These are phyloP conservation scores for Baronia brevicornis DNA, from an alignment of 2,888 invertebrate species.

Conservation along the genomic window DNA sequence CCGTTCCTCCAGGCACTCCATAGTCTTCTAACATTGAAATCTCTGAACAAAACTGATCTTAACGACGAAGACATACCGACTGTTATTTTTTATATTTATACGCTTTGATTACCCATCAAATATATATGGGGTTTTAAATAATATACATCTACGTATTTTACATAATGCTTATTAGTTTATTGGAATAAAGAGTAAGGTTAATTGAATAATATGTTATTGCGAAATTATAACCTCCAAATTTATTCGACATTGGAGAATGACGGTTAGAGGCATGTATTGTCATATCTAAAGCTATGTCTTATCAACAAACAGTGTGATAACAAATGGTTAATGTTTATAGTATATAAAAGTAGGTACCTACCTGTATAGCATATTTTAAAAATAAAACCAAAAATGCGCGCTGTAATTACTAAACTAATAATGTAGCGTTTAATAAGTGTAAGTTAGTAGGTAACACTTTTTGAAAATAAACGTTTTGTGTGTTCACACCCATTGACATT, in stretches of 20 bases:
- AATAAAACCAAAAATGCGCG: no score
- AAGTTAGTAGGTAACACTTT: no score
- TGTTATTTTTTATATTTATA: background rate
- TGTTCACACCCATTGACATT: constrained; percentile 12
- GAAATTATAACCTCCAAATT: constrained; percentile 51
- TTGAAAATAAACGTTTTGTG: constrained; percentile 18
- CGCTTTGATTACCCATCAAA: constrained; percentile 2
- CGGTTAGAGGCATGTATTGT: constrained; percentile 19
- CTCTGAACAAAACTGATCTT: constrained; percentile 35
- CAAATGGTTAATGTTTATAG: no score
- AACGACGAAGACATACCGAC: constrained; percentile 13
- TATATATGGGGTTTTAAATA: background rate
- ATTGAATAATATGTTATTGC: constrained; percentile 31
- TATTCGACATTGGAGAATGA: constrained; percentile 16
- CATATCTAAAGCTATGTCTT: no score
- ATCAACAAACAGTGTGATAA: no score
- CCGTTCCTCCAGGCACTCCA: constrained; percentile 54
- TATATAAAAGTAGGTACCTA: no score
- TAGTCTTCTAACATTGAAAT: constrained; percentile 43
- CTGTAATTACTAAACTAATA: no score
- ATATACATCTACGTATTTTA: constrained; percentile 7
- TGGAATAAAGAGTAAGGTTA: constrained; percentile 6
- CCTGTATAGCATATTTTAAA: no score
- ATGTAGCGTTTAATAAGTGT: no score
- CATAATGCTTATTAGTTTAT: constrained; percentile 10